Evolutionary conservation across 2,113 vertebrate genomes (phyloP).

Genomic region (Oncorhynchus clarkii): DNA sequence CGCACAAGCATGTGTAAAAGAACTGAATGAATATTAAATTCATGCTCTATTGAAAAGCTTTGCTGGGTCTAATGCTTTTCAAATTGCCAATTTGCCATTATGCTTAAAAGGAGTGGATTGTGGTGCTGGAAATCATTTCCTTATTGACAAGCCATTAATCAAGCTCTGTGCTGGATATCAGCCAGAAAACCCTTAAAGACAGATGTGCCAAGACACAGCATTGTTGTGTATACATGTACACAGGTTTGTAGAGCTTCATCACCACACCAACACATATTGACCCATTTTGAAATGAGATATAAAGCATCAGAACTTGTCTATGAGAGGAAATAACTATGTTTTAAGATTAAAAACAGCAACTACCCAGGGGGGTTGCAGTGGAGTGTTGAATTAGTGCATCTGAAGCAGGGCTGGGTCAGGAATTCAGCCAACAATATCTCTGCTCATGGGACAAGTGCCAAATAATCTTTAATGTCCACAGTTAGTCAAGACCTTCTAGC

Average conservation of each 20-base stretch:
- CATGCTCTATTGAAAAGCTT: slow-evolving; percentile 28
- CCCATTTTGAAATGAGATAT: no score
- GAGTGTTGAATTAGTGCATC: background rate
- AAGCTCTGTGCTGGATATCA: slow-evolving; percentile 19
- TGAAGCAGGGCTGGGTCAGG: background rate
- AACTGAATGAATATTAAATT: slow-evolving; percentile 48
- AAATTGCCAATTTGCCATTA: slow-evolving; percentile 35
- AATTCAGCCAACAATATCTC: no score
- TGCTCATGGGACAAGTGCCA: no score
- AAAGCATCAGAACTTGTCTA: no score
- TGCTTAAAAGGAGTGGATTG: slow-evolving; percentile 16
- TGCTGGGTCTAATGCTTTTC: slow-evolving; percentile 22
- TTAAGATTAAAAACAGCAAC: background rate
- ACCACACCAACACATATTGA: background rate
- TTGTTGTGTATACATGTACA: background rate
- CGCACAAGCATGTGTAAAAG: slow-evolving; percentile 28
- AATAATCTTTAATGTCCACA: no score
- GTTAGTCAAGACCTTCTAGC: no score
- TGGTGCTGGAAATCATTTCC: slow-evolving; percentile 18
- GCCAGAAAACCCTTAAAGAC: slow-evolving; percentile 1
- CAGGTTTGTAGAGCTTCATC: background rate
- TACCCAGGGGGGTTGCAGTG: background rate
- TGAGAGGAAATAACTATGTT: no score
- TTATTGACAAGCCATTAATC: slow-evolving; percentile 25
- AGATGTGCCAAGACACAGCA: background rate